Evolutionary conservation across 2,888 invertebrate genomes (phyloP).

Genomic region (Eupithecia insigniata): DNA sequence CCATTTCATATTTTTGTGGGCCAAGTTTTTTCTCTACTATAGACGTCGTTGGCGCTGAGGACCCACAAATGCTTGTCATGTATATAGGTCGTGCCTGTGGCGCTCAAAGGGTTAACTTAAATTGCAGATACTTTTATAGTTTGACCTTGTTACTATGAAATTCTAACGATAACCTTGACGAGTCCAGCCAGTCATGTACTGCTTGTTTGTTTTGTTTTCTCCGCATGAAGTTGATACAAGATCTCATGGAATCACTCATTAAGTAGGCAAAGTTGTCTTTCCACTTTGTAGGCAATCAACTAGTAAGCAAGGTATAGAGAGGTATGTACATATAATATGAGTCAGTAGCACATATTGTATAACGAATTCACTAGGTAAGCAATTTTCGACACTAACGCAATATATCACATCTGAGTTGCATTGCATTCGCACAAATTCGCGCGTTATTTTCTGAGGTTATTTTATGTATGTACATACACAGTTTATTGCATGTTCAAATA

Average conservation of each 20-base stretch:
- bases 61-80: too few relatives aligned
- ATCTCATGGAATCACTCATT: conserved; percentile 39
- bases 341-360: conserved; percentile 50
- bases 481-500: conserved; percentile 40
- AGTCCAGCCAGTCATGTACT: conserved; percentile 21
- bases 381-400: conserved; percentile 36
- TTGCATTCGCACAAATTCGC: conserved; percentile 18
- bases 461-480: conserved; percentile 23
- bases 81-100: too few relatives aligned
- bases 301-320: conserved; percentile 21
- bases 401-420: conserved; percentile 27
- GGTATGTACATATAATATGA: conserved; percentile 18
- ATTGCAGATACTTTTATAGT: too few relatives aligned
- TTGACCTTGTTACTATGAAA: too few relatives aligned
- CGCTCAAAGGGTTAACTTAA: too few relatives aligned
- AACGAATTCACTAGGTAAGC: conserved; percentile 52
- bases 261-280: conserved; percentile 49
- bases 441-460: conserved; percentile 17
- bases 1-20: too few relatives aligned
- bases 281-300: conserved; percentile 36
- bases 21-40: too few relatives aligned
- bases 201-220: conserved; percentile 44
- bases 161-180: conserved; percentile 30
- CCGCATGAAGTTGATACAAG: conserved; percentile 33
- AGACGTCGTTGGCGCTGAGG: too few relatives aligned